Conservation (phyloP, 2,113 vertebrate species). For the Psilopogon haemacephalus region DNA sequence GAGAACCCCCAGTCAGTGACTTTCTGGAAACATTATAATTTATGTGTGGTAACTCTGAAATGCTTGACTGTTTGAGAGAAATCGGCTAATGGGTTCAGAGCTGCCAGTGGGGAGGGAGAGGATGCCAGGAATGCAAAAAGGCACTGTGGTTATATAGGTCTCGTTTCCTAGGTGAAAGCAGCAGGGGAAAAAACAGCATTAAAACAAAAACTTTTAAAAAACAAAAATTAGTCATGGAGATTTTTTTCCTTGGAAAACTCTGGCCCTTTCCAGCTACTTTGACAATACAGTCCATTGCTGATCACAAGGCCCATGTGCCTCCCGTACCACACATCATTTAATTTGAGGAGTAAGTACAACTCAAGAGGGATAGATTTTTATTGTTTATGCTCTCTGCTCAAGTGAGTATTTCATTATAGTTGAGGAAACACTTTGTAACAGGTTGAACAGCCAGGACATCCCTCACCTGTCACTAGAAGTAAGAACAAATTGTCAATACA, state of each 20-base stretch:
- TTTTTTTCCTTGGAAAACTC: background rate
- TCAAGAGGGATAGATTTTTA: background rate
- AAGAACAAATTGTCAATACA: background rate
- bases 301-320: background rate
- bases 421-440: background rate
- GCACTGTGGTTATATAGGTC: background rate
- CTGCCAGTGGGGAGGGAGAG: background rate
- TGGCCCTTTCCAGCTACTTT: background rate
- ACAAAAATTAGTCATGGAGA: background rate
- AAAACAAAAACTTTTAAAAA: background rate
- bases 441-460: background rate
- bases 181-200: background rate
- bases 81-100: background rate
- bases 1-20: background rate
- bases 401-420: background rate
- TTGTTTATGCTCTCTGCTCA: background rate
- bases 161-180: slow-evolving; percentile 15
- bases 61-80: background rate
- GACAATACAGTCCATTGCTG: background rate
- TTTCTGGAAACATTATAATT: slow-evolving; percentile 3
- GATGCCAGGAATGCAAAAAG: background rate
- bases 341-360: background rate
- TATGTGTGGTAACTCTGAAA: background rate
- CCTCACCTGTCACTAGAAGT: background rate
- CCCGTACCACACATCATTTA: background rate